Evolutionary conservation across 2,888 invertebrate species (phyloP).

Genomic region (Melanostoma mellinum): DNA sequence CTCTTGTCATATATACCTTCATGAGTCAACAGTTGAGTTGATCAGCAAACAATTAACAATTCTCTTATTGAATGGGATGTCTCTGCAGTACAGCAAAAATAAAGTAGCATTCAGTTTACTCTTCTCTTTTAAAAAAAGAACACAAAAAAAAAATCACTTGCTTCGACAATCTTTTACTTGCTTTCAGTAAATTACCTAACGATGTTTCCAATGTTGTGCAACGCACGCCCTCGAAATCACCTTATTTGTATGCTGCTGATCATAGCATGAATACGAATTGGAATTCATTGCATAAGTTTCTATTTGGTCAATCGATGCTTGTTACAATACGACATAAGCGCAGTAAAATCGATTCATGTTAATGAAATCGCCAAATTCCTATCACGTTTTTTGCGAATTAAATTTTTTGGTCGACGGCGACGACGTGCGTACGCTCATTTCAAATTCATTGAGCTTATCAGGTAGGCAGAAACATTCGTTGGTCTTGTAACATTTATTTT

Average conservation of each 20-base stretch:
- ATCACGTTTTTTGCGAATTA: slow-evolving; percentile 53
- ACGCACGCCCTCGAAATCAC: slow-evolving; percentile 64
- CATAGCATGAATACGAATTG: slow-evolving; percentile 36
- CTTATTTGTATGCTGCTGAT: slow-evolving; percentile 56
- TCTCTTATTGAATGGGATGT: too few relatives aligned
- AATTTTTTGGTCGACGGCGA: slow-evolving; percentile 36
- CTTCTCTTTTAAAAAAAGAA: too few relatives aligned
- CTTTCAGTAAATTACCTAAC: not conserved
- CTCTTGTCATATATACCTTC: too few relatives aligned
- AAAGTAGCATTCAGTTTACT: too few relatives aligned
- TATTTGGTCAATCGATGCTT: slow-evolving; percentile 36
- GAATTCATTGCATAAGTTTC: slow-evolving; percentile 70
- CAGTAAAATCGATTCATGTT: slow-evolving; percentile 35
- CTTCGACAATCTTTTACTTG: too few relatives aligned
- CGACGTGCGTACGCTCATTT: slow-evolving; percentile 12
- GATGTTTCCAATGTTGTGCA: slow-evolving; percentile 57
- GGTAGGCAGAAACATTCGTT: not conserved
- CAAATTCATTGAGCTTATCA: slow-evolving; percentile 13
- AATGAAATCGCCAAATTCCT: slow-evolving; percentile 39
- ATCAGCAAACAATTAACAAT: too few relatives aligned
- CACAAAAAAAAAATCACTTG: too few relatives aligned
- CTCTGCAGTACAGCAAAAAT: too few relatives aligned
- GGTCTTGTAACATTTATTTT: not conserved
- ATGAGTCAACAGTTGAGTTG: too few relatives aligned
- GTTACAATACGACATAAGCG: slow-evolving; percentile 13